Percentiles rank a stretch among this genome's conserved stretches.
phyloP scores from a whole-genome alignment of 2,888 invertebrate genomes.

The Aporophyla lueneburgensis region DNA sequence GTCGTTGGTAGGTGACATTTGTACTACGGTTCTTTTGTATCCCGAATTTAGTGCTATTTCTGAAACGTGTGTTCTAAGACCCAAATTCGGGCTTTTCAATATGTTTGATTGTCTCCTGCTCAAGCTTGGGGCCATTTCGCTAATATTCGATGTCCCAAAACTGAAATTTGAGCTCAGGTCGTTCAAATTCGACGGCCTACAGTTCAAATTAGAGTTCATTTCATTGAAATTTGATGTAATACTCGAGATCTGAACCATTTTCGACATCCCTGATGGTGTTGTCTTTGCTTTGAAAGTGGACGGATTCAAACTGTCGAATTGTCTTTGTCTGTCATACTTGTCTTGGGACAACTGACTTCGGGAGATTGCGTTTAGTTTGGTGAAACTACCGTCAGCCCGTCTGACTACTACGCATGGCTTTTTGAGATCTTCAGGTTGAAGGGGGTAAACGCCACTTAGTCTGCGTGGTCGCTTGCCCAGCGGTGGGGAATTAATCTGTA shows the following conservation, averaged over 20 bases:
- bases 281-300: neutral
- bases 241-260: neutral
- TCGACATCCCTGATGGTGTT: neutral
- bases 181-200: neutral
- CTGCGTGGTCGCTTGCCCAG: constrained; percentile 69
- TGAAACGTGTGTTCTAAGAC: neutral
- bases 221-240: constrained; percentile 8
- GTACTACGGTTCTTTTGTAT: neutral
- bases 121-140: neutral
- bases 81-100: neutral
- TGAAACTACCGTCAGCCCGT: constrained; percentile 75
- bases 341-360: constrained; percentile 66
- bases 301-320: neutral
- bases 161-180: constrained; percentile 9
- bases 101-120: neutral
- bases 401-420: constrained; percentile 72
- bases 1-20: neutral
- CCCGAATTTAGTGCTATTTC: neutral
- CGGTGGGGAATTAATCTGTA: constrained; percentile 63
- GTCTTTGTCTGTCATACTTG: constrained; percentile 21
- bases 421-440: constrained; percentile 64
- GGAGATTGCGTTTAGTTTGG: constrained; percentile 79
- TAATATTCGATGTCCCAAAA: constrained; percentile 5
- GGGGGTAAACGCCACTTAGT: constrained; percentile 80
- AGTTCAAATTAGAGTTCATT: neutral